Conservation (phyloP, 2,888 invertebrate species). For the Blera fallax region DNA sequence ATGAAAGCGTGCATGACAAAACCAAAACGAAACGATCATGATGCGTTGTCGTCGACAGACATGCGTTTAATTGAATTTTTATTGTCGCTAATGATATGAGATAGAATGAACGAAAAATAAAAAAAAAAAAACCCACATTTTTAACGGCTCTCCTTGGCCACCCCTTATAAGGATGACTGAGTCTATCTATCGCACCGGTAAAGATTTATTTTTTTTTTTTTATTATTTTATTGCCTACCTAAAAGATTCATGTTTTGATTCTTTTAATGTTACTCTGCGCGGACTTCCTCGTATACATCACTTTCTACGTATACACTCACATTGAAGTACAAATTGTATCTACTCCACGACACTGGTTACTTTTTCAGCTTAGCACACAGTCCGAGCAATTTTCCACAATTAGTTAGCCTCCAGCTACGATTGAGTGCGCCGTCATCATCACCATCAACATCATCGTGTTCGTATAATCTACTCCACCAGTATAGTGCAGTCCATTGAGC, state of each 20-base stretch:
- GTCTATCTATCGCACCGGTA: constrained; percentile 16
- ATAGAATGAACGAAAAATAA: neutral
- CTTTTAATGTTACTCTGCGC: constrained; percentile 45
- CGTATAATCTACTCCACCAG: constrained; percentile 1
- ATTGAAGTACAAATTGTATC: constrained; percentile 41
- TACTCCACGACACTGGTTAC: constrained; percentile 54
- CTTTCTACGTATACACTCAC: constrained; percentile 43
- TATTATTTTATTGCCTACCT: constrained; percentile 22
- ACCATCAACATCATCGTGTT: constrained; percentile 16
- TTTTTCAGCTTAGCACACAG: constrained; percentile 55
- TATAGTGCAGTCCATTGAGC: constrained; percentile 34
- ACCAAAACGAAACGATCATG: constrained; percentile 17
- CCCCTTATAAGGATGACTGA: constrained; percentile 50
- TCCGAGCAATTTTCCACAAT: constrained; percentile 70
- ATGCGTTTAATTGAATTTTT: constrained; percentile 65
- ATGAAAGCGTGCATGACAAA: constrained; percentile 52
- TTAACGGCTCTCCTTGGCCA: constrained; percentile 47
- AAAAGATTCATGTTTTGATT: constrained; percentile 48
- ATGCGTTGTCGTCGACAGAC: constrained; percentile 2
- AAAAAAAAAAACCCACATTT: neutral
- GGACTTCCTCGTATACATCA: constrained; percentile 51
- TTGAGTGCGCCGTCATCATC: constrained; percentile 68
- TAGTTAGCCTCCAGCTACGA: constrained; percentile 72
- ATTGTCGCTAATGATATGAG: constrained; percentile 39
- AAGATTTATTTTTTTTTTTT: too few relatives aligned